Base-by-base conservation (phyloP, 1,140 invertebrate genomes). In the Drosophila insularis region DNA sequence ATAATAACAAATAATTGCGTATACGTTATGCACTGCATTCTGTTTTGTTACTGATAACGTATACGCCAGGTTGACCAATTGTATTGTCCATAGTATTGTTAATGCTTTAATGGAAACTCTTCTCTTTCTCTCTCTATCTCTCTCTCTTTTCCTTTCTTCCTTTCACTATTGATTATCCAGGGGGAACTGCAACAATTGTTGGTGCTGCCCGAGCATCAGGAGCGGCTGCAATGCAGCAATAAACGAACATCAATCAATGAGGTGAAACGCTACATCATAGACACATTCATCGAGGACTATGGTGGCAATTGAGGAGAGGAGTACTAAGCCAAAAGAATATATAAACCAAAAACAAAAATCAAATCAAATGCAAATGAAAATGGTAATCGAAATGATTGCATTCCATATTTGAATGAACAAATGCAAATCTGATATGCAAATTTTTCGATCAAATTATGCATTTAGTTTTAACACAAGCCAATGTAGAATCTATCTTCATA, bases 261-360 rank as follows among this genome's bases (percentile, higher is more conserved):
- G 71, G 90, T 91, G 8, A 91, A 91, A 62, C 91, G 90, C 14
- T 91, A 91, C 46, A 91, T 91, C 50, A 91, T 91, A 68, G 90
- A 91, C 74, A 91, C 90, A 64, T 91, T 91, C 68, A 91, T 91
- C 62, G 90, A 90, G 74, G 90, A 91, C 73, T 91, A 91, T 56
- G 80, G 70, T 21, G 62, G 74, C 80, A 87, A 89, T 79, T 89
- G 75, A 87, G 40, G 68, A 31, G 39, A 35, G 40, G 40, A 27
- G 11, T 4, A 39, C 23, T 23, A 31, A 19, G 66, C 19, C 13
- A 14, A 50, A 61, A 43, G 50, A 35, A 80, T 6, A 27, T 27
- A 39, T 56, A 70, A 46, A 31, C 31, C 27, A 59, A 66, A 8
- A 60, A 31, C 21, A 6, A 70, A 62, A 56, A 54, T 50, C 56